Evolutionary conservation across 2,113 vertebrate genomes (phyloP).

Genomic region (Pygoscelis adeliae): DNA sequence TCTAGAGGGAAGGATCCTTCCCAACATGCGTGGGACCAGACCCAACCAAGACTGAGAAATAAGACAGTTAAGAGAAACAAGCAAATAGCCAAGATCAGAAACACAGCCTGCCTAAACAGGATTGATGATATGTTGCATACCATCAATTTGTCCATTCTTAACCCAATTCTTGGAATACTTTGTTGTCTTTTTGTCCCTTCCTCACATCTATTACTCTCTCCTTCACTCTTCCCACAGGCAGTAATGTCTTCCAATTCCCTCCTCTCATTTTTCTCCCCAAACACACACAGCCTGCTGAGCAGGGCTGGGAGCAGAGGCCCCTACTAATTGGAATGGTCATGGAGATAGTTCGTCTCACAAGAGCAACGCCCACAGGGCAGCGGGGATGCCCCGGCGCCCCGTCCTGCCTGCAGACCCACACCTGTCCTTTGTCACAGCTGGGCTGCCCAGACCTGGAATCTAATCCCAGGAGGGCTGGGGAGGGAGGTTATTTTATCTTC

Average conservation of each 20-base stretch:
- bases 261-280: neutral
- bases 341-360: neutral
- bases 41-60: neutral
- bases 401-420: constrained; percentile 46
- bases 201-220: neutral
- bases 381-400: accelerated
- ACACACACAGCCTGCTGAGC: neutral
- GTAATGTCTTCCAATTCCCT: neutral
- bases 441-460: constrained; percentile 36
- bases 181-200: neutral
- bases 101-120: neutral
- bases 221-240: neutral
- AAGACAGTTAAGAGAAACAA: neutral
- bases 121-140: neutral
- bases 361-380: neutral
- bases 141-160: neutral
- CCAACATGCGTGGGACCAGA: neutral
- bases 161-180: neutral
- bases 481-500: constrained; percentile 53
- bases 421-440: constrained; percentile 75
- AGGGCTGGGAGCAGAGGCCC: neutral
- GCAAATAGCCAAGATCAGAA: neutral
- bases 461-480: neutral
- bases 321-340: neutral
- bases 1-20: neutral